Evolutionary conservation across 1,140 invertebrate species (phyloP).

Genomic region (Papilio polytes): DNA sequence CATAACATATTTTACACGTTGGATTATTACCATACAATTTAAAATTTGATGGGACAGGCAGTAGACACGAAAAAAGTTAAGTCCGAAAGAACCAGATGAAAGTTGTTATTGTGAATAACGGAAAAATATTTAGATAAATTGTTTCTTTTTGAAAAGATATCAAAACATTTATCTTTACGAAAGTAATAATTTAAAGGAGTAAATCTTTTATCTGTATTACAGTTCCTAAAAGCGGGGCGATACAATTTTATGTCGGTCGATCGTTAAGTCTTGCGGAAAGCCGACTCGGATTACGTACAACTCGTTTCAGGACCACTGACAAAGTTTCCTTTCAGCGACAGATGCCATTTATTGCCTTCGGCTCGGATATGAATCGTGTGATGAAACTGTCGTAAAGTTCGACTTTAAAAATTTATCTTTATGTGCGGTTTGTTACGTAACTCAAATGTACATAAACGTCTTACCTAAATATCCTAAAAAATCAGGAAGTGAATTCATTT

Average conservation of each 20-base stretch:
- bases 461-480: neutral
- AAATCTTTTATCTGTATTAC: conserved; percentile 30
- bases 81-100: no score
- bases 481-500: neutral
- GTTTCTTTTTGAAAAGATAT: neutral
- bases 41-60: no score
- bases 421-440: conserved; percentile 11
- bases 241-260: conserved; percentile 39
- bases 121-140: neutral
- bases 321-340: conserved; percentile 40
- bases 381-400: conserved; percentile 32
- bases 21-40: no score
- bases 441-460: neutral
- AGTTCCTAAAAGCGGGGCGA: conserved; percentile 26
- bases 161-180: conserved; percentile 5
- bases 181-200: conserved; percentile 16
- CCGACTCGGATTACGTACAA: conserved; percentile 38
- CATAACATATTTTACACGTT: no score
- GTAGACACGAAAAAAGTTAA: no score
- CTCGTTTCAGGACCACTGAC: conserved; percentile 40
- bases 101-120: no score
- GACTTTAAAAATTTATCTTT: conserved; percentile 34
- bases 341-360: conserved; percentile 38
- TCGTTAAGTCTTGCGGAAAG: conserved; percentile 38
- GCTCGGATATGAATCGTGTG: conserved; percentile 32